Conservation (phyloP, 2,113 vertebrate species). For the Gadus chalcogrammus region DNA sequence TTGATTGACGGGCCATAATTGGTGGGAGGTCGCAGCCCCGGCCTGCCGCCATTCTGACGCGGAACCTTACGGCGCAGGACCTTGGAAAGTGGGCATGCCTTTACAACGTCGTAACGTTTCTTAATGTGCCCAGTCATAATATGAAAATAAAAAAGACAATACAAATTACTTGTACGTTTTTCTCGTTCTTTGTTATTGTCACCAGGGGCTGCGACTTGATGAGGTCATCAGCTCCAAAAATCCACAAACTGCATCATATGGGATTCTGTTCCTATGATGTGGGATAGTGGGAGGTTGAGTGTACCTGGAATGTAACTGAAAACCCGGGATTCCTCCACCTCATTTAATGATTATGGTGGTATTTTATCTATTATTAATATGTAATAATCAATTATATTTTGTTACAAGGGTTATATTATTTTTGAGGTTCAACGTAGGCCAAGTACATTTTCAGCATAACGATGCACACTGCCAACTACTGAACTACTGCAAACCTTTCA, state of each 20-base stretch:
- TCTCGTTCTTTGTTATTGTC: constrained; percentile 46
- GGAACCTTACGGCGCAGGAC: constrained; percentile 80
- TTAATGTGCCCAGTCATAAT: not conserved
- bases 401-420: no score
- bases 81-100: constrained; percentile 16
- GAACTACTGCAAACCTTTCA: no score
- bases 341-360: no score
- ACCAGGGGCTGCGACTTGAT: constrained; percentile 56
- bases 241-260: constrained; percentile 64
- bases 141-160: constrained; percentile 25
- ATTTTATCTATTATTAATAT: no score
- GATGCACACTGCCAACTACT: no score
- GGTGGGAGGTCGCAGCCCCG: constrained; percentile 40
- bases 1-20: constrained; percentile 64
- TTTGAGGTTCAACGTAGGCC: no score
- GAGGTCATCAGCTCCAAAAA: constrained; percentile 64
- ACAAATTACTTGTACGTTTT: not conserved
- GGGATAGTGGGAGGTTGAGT: not conserved
- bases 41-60: constrained; percentile 80
- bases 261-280: not conserved
- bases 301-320: not conserved
- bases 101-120: not conserved
- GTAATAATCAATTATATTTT: no score
- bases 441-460: no score
- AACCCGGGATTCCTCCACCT: not conserved